Evolutionary conservation across 2,888 invertebrate species (phyloP).

Genomic region (Aspidiotus rigidus): DNA sequence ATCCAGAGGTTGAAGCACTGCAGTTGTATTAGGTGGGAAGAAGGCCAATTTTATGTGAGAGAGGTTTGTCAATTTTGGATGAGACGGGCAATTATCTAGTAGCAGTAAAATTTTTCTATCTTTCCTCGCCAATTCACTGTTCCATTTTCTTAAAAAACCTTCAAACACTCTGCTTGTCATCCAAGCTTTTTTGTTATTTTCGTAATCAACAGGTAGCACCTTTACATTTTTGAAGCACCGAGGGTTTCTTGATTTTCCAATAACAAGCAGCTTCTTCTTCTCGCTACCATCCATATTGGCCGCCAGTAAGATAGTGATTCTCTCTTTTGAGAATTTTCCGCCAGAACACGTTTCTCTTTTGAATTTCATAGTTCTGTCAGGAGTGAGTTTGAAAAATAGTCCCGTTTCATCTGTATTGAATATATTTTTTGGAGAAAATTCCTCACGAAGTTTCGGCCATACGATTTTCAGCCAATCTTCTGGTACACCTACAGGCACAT

Average conservation of each 20-base stretch:
- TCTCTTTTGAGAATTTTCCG: conserved; percentile 41
- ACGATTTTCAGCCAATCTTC: conserved; percentile 1
- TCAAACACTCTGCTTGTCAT: conserved; percentile 29
- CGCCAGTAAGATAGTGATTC: conserved; percentile 35
- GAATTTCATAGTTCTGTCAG: conserved; percentile 39
- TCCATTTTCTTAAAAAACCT: conserved; percentile 15
- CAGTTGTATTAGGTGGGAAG: conserved; percentile 27
- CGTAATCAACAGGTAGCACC: conserved; percentile 39
- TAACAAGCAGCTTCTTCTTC: conserved; percentile 40
- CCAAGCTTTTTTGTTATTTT: conserved; percentile 39
- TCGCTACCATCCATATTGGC: conserved; percentile 35
- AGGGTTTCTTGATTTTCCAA: conserved; percentile 41
- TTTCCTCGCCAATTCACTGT: conserved; percentile 16
- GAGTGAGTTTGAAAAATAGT: conserved; percentile 39
- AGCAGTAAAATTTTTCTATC: conserved; percentile 40
- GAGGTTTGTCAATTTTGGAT: conserved; percentile 34
- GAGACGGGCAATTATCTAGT: conserved; percentile 41
- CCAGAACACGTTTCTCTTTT: conserved; percentile 40
- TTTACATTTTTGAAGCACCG: conserved; percentile 39
- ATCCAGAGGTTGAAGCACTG: conserved; percentile 27
- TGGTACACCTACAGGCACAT: not conserved
- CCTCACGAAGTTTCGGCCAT: conserved; percentile 25
- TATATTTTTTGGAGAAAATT: conserved; percentile 38
- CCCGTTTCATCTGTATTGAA: conserved; percentile 40
- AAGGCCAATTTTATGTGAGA: conserved; percentile 19